A percentile compares a stretch with the other conserved stretches of the same genome.
phyloP scores from a whole-genome alignment of 2,888 invertebrate species.

The Spatulosminthurus flaviceps region DNA sequence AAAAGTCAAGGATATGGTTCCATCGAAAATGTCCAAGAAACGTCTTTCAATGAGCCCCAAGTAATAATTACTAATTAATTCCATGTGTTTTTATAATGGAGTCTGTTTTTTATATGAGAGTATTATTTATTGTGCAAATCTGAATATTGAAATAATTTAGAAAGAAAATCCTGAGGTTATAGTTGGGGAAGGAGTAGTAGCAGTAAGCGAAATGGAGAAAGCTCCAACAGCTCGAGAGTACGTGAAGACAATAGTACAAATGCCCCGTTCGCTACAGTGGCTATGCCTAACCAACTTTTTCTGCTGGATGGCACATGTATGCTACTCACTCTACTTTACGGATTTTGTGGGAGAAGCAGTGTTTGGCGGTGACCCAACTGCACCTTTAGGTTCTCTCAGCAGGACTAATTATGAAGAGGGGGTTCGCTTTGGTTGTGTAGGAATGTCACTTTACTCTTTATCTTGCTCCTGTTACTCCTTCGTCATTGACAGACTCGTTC shows the following conservation, averaged over 20 bases:
- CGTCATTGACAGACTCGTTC: slow-evolving; percentile 85
- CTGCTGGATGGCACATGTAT: slow-evolving; percentile 98
- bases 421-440: slow-evolving; percentile 94
- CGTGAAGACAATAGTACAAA: slow-evolving; percentile 86
- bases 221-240: slow-evolving; percentile 74
- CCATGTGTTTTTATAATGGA: no score
- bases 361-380: slow-evolving; percentile 78
- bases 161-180: neutral
- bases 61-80: neutral
- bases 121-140: neutral
- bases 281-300: slow-evolving; percentile 93
- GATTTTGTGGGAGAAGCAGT: slow-evolving; percentile 94
- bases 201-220: neutral
- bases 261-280: slow-evolving; percentile 86
- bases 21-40: slow-evolving; percentile 45
- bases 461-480: slow-evolving; percentile 82
- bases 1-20: slow-evolving; percentile 50
- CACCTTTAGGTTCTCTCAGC: slow-evolving; percentile 65
- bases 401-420: slow-evolving; percentile 80
- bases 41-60: slow-evolving; percentile 40
- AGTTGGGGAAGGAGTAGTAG: neutral
- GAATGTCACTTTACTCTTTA: slow-evolving; percentile 94
- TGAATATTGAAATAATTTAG: neutral
- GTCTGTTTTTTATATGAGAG: no score
- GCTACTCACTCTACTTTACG: slow-evolving; percentile 95